Percentiles rank a stretch among this genome's conserved stretches.
phyloP scores from a whole-genome alignment of 2,113 vertebrate genomes.

The Microtus montanus region DNA sequence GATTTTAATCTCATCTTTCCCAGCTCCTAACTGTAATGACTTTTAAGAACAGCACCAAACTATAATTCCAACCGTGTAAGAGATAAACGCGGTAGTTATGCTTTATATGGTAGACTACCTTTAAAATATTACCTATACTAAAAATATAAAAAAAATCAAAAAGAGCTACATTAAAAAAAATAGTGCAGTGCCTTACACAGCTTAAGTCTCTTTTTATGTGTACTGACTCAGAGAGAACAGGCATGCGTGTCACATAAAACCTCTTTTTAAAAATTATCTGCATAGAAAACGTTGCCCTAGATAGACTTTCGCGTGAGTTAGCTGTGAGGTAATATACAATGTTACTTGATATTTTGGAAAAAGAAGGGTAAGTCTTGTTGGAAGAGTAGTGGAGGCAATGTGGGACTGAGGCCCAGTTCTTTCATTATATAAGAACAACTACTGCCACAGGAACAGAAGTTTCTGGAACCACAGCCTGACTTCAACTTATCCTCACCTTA shows the following conservation, averaged over 20 bases:
- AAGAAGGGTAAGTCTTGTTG: background rate
- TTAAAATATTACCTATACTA: constrained; percentile 21
- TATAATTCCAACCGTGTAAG: background rate
- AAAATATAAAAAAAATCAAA: background rate
- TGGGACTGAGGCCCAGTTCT: constrained; percentile 19
- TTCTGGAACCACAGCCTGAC: background rate
- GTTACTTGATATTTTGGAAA: background rate
- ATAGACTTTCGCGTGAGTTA: constrained; percentile 7
- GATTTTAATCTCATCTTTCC: constrained; percentile 18
- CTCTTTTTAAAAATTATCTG: constrained; percentile 13
- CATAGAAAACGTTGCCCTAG: constrained; percentile 29
- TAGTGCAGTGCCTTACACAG: background rate
- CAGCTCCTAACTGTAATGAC: background rate
- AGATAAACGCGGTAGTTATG: background rate
- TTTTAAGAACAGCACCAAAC: constrained; percentile 13
- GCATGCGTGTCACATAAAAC: background rate
- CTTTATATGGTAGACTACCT: background rate
- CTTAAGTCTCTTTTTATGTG: background rate
- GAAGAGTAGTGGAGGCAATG: constrained; percentile 12
- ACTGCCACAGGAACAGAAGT: background rate
- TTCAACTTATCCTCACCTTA: background rate
- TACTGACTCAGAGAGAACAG: background rate
- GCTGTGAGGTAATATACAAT: background rate
- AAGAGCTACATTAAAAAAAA: background rate
- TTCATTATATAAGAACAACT: background rate